Evolutionary conservation across 1,140 invertebrate genomes (phyloP).

Genomic region (Calephelis nemesis): DNA sequence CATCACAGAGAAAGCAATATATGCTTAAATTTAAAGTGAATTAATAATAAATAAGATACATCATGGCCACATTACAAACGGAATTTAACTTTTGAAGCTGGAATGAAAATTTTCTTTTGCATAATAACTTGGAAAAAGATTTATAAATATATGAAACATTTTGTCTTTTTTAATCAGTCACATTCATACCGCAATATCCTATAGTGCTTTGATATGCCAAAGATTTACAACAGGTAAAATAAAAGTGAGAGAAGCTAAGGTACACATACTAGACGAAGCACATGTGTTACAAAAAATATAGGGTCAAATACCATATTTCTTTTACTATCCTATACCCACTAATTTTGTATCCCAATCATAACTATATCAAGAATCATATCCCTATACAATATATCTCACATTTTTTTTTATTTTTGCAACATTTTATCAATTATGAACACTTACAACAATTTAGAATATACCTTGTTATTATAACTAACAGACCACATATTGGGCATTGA

Average conservation of each 20-base stretch:
- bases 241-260: conserved; percentile 15
- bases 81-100: background rate
- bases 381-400: conserved; percentile 19
- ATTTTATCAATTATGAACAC: conserved; percentile 71
- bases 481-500: conserved; percentile 39
- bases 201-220: conserved; percentile 41
- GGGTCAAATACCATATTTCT: conserved; percentile 15
- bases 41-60: conserved; percentile 2
- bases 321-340: conserved; percentile 19
- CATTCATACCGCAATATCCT: conserved; percentile 24
- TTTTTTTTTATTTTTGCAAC: conserved; percentile 60
- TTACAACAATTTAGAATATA: conserved; percentile 77
- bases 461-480: conserved; percentile 54
- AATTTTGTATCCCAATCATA: conserved; percentile 23
- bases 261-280: conserved; percentile 17
- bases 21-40: conserved; percentile 1
- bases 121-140: background rate
- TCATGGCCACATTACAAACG: background rate
- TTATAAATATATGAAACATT: conserved; percentile 46
- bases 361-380: conserved; percentile 16
- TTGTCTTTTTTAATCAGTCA: conserved; percentile 60
- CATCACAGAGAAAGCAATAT: conserved; percentile 7
- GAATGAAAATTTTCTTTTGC: background rate
- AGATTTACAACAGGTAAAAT: conserved; percentile 13
- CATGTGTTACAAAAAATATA: conserved; percentile 26